Evolutionary conservation across 2,888 invertebrate genomes (phyloP).

Genomic region (Petrolisthes manimaculis): DNA sequence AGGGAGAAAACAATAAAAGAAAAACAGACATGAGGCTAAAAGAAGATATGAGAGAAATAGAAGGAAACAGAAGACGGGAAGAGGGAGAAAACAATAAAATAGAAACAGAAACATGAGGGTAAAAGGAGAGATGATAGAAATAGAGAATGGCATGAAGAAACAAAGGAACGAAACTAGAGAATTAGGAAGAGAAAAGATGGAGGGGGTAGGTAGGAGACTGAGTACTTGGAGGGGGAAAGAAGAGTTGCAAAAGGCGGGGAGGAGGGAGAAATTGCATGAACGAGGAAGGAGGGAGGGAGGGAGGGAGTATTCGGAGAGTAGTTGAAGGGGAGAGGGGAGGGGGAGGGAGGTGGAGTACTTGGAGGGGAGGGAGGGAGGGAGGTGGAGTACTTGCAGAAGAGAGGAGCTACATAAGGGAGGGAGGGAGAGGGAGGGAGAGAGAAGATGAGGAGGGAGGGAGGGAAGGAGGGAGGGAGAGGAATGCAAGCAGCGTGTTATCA

Average conservation of each 20-base stretch:
- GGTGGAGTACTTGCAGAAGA: no score
- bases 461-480: not conserved
- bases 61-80: not conserved
- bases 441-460: not conserved
- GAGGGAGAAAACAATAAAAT: not conserved
- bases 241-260: not conserved
- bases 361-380: no score
- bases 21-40: not conserved
- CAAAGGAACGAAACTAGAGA: conserved; percentile 1
- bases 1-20: not conserved
- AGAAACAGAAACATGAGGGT: conserved; percentile 11
- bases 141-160: not conserved
- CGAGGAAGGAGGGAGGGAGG: not conserved
- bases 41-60: not conserved
- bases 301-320: not conserved
- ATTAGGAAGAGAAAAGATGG: conserved; percentile 1
- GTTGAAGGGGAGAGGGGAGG: not conserved
- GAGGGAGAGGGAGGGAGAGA: not conserved
- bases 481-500: no score
- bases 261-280: not conserved
- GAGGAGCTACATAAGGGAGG: not conserved
- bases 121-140: not conserved
- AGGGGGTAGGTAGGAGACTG: not conserved
- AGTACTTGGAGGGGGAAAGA: not conserved
- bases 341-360: no score